Evolutionary conservation across 2,888 invertebrate species (phyloP).

Genomic region (Pasiphila rectangulata): DNA sequence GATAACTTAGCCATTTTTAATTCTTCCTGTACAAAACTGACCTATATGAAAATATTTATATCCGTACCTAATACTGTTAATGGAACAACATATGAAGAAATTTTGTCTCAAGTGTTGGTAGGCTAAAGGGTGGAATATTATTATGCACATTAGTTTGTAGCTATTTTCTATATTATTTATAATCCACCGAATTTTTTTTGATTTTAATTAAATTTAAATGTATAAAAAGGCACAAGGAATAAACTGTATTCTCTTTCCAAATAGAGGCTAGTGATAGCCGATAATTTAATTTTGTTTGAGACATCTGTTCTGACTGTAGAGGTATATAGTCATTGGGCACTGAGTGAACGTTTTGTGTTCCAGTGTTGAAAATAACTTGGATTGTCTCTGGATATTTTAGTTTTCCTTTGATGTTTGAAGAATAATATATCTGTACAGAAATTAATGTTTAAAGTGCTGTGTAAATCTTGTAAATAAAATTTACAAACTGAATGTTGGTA

Average conservation of each 20-base stretch:
- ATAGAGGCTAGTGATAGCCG: too few relatives aligned
- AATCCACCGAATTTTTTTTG: constrained; percentile 16
- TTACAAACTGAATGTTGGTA: constrained; percentile 9
- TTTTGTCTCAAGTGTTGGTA: constrained; percentile 27
- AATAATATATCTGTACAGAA: background rate
- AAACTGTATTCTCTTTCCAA: too few relatives aligned
- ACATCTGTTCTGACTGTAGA: too few relatives aligned
- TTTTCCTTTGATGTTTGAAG: too few relatives aligned
- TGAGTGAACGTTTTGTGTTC: too few relatives aligned
- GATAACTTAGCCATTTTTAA: too few relatives aligned
- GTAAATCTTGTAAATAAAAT: constrained; percentile 7
- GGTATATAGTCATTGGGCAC: too few relatives aligned
- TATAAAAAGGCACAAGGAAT: background rate
- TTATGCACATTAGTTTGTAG: constrained; percentile 15
- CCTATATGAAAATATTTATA: constrained; percentile 15
- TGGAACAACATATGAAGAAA: constrained; percentile 27
- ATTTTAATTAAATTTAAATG: too few relatives aligned
- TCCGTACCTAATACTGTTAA: constrained; percentile 22
- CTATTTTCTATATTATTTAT: constrained; percentile 9
- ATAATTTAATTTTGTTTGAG: too few relatives aligned
- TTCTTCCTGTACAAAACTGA: constrained; percentile 5
- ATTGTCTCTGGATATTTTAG: background rate
- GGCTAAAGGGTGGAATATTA: constrained; percentile 25
- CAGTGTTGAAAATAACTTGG: too few relatives aligned
- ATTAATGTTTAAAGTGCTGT: constrained; percentile 1